Percentiles rank a stretch among this genome's conserved stretches.
These are phyloP conservation scores for Pterois miles DNA, from an alignment of 2,797 vertebrate genomes.

Conservation along the genomic window DNA sequence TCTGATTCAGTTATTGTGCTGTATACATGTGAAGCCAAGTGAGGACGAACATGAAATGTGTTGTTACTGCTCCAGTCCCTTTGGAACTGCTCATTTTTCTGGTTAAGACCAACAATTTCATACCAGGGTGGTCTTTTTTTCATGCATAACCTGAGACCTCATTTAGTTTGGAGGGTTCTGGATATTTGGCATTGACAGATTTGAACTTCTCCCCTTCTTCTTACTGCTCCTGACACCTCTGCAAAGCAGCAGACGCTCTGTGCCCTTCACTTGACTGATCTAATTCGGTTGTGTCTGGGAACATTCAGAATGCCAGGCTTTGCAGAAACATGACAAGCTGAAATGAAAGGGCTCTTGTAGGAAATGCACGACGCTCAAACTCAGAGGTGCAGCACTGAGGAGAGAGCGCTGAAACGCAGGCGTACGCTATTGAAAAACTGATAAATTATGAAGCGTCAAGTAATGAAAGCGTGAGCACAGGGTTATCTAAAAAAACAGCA, in stretches of 20 bases:
- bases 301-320: constrained; percentile 66
- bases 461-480: constrained; percentile 44
- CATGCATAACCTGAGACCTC: constrained; percentile 23
- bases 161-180: constrained; percentile 53
- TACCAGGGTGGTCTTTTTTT: constrained; percentile 22
- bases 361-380: constrained; percentile 51
- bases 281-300: constrained; percentile 79
- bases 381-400: constrained; percentile 32
- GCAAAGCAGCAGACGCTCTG: constrained; percentile 59
- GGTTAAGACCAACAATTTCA: constrained; percentile 40
- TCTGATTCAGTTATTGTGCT: constrained; percentile 39
- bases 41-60: constrained; percentile 24
- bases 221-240: constrained; percentile 55
- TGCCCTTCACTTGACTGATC: constrained; percentile 79
- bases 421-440: constrained; percentile 40
- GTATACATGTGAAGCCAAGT: constrained; percentile 28
- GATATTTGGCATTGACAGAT: constrained; percentile 61
- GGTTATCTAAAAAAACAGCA: constrained; percentile 45
- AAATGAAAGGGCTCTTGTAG: constrained; percentile 72
- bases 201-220: constrained; percentile 39
- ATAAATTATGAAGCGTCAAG: constrained; percentile 61
- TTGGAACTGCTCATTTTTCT: constrained; percentile 5
- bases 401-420: constrained; percentile 51
- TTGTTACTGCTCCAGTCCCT: not conserved
- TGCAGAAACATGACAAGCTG: constrained; percentile 76